Base-by-base conservation (phyloP, 1,140 invertebrate genomes). In the Aphidius gifuensis region DNA sequence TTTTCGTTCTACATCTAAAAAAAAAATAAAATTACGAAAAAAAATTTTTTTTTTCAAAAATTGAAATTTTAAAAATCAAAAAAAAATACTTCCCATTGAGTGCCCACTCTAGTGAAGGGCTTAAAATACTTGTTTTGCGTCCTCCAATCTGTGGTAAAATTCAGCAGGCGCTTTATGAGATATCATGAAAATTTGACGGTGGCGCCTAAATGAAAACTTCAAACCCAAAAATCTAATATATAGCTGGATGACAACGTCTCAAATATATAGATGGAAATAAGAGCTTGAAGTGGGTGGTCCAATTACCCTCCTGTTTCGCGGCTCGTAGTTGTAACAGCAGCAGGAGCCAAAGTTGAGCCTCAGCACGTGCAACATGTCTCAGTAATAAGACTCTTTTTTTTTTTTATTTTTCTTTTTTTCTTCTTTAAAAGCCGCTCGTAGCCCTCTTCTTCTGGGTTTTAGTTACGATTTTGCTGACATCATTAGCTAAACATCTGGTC, bases 401-500 rank as follows among this genome's bases (percentile, higher is more conserved):
- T 69, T 32, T 32, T 32, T 32, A 3, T 32, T 32, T 32, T 32
- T 32, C 2, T 32, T 32, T 48, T 49, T 43, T 50, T 11, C 58
- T n/a, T 58, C 45, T 32, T 32, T 32, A 32, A 32, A 32, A 32
- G 23, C 23, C 23, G 23, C 23, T 58, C 54, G 49, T 62, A 75
- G 70, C 69, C 69, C 60, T 61, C 63, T 66, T 61, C 63, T 66
- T 66, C 67, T 73, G 67, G 74, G 73, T 72, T 76, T 78, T 77
- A 74, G 76, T 78, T 78, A 78, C 78, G 76, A 78, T 77, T 77
- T 69, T 73, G 76, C 75, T 78, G 76, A 78, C 78, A 78, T 80
- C 78, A 78, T 80, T 80, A 80, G 75, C 76, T 77, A 75, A 78
- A 80, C 78, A 80, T 80, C 78, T 80, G 78, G 76, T 68, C 71